Conservation (phyloP, 2,113 vertebrate species). For the Hystrix cristata region DNA sequence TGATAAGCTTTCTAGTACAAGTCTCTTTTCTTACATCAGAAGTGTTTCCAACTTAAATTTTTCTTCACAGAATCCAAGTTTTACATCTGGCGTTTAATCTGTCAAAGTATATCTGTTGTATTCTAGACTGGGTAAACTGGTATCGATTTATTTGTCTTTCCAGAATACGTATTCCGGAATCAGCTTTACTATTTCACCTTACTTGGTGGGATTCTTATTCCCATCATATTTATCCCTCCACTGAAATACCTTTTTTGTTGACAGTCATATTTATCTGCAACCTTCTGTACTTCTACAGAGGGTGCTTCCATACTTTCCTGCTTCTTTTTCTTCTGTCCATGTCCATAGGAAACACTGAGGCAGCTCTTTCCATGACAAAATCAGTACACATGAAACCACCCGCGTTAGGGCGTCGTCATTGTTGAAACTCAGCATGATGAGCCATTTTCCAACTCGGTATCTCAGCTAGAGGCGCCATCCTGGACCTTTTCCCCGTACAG, state of each 20-base stretch:
- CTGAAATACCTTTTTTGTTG: background rate
- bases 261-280: background rate
- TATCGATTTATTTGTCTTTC: background rate
- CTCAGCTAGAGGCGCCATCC: background rate
- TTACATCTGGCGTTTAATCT: background rate
- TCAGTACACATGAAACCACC: background rate
- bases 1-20: background rate
- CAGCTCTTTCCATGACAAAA: background rate
- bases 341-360: background rate
- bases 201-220: background rate
- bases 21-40: constrained; percentile 7
- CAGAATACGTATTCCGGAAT: background rate
- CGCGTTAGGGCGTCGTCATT: background rate
- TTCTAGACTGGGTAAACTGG: background rate
- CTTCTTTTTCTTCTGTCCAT: background rate
- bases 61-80: constrained; percentile 14
- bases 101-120: background rate
- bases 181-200: background rate
- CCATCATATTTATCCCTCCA: background rate
- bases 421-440: background rate
- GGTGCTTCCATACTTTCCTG: background rate
- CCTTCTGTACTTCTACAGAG: constrained; percentile 38
- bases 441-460: constrained; percentile 30
- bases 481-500: background rate
- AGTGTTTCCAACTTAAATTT: constrained; percentile 9